Evolutionary conservation across 2,888 invertebrate species (phyloP).

Genomic region (Dicyrtomina minuta): DNA sequence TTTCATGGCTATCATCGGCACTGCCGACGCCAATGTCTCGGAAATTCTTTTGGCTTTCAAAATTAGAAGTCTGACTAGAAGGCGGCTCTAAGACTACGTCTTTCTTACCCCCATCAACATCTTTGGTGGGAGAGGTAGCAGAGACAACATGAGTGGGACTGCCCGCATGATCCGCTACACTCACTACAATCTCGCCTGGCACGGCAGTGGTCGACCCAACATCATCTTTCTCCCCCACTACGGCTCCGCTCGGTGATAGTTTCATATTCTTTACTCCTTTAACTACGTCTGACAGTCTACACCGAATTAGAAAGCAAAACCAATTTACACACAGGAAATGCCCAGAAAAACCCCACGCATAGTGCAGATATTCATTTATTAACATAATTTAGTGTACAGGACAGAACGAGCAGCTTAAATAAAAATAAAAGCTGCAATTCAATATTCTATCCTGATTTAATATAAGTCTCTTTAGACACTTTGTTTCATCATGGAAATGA

Average conservation of each 20-base stretch:
- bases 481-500: slow-evolving; percentile 33
- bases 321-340: slow-evolving; percentile 38
- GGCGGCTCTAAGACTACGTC: slow-evolving; percentile 35
- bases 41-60: slow-evolving; percentile 49
- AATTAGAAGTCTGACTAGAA: slow-evolving; percentile 50
- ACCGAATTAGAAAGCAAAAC: slow-evolving; percentile 30
- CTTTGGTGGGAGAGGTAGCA: slow-evolving; percentile 45
- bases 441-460: slow-evolving; percentile 8
- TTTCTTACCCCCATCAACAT: slow-evolving; percentile 37
- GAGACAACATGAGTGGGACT: slow-evolving; percentile 47
- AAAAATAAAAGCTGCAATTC: too few species aligned
- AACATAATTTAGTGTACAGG: not conserved
- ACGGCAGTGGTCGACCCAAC: slow-evolving; percentile 8
- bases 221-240: slow-evolving; percentile 44
- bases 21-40: slow-evolving; percentile 53
- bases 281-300: slow-evolving; percentile 74
- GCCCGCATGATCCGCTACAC: slow-evolving; percentile 42
- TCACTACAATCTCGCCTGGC: slow-evolving; percentile 38
- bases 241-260: slow-evolving; percentile 33
- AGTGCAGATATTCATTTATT: not conserved
- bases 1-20: slow-evolving; percentile 52
- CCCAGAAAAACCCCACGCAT: slow-evolving; percentile 13
- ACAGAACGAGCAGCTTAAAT: too few species aligned
- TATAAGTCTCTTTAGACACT: slow-evolving; percentile 37
- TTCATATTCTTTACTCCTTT: slow-evolving; percentile 70